Evolutionary conservation across 2,888 invertebrate genomes (phyloP), one percentile per base, ranked within the genome.

Genomic region (Oscheius sp.): DNA sequence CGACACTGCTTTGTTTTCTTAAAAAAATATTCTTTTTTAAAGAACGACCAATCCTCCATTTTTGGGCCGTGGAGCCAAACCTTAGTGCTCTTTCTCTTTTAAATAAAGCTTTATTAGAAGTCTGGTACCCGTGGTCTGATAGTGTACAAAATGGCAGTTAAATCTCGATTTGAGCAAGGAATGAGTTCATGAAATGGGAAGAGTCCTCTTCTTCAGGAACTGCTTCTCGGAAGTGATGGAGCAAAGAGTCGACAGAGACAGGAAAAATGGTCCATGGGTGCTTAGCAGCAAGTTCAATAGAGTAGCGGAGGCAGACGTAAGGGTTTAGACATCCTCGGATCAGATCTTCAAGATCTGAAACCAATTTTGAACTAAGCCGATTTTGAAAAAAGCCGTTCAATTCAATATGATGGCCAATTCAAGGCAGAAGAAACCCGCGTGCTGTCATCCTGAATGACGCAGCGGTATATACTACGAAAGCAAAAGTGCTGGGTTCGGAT

Each of bases 131-230:
- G 66, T 66, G 21, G 21, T 29, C 53, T 29, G n/a, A 32, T 35
- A 21, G 21, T 11, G 55, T 29, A 53, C 29, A 53, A 3, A 53
- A 53, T 42, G 29, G 2, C n/a, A 42, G 42, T 29, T 66, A 66
- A 21, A 66, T 53, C 55, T 66, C 66, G n/a, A 66, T 66, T 58
- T 70, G 57, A 70, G 70, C 70, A 57, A 70, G 58, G 47, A 70
- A 70, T 3, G 70, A 35, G 48, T 58, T 58, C 53, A 53, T 53
- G 29, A 53, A 53, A 50, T 50, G 50, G 53, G 53, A 53, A 53
- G 13, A 29, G 7, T 29, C 53, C 10, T 53, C 50, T 13, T 68
- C 55, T 35, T 35, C 10, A 9, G 11, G 9, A 9, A 37, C 35
- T n/a, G 2, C n/a, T n/a, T 37, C 55, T 5, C 21, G 7, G 21